phyloP scores from a whole-genome alignment of 2,113 vertebrate genomes.

The Eublepharis macularius region DNA sequence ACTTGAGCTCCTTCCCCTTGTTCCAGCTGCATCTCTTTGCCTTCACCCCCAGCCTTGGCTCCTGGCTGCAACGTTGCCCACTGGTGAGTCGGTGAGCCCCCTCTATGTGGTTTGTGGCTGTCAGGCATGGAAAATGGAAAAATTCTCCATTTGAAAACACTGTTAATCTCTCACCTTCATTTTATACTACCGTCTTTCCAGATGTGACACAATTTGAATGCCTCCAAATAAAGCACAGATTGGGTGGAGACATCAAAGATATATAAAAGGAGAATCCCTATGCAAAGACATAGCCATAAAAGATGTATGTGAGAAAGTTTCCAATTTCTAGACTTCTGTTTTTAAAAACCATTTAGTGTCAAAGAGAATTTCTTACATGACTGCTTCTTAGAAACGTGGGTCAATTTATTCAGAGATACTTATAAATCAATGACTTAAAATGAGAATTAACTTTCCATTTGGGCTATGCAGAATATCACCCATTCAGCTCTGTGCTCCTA shows the following conservation, averaged over 20 bases:
- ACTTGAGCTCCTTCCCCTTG: too few relatives aligned
- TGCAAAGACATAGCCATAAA: too few relatives aligned
- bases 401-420: neutral
- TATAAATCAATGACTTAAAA: conserved; percentile 7
- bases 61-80: too few relatives aligned
- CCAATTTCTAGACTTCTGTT: neutral
- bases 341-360: conserved; percentile 29
- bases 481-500: conserved; percentile 12
- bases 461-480: conserved; percentile 35
- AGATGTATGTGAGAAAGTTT: too few relatives aligned
- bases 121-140: neutral
- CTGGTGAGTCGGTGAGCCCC: neutral
- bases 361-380: conserved; percentile 15
- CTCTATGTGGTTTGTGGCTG: neutral
- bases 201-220: neutral
- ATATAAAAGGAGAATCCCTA: too few relatives aligned
- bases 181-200: neutral
- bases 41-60: too few relatives aligned
- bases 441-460: conserved; percentile 38
- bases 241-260: too few relatives aligned
- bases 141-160: neutral
- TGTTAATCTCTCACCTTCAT: neutral
- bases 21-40: too few relatives aligned
- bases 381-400: neutral
- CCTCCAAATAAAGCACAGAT: too few relatives aligned